Evolutionary conservation across 2,797 vertebrate genomes (phyloP).

Genomic region (Chiloscyllium punctatum): DNA sequence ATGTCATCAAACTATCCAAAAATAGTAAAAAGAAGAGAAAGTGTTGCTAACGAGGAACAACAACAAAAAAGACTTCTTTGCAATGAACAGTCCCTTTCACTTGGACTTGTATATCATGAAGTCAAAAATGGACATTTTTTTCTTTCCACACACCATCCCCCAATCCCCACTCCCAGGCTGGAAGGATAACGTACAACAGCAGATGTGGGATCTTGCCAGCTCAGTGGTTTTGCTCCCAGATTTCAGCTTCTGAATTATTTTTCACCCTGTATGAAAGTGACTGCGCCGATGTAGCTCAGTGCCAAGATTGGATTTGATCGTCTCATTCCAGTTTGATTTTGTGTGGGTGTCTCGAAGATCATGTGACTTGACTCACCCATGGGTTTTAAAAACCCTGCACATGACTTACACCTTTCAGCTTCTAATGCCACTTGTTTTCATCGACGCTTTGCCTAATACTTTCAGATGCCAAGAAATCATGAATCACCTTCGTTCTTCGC

Average conservation of each 20-base stretch:
- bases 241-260: constrained; percentile 64
- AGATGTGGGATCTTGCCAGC: constrained; percentile 70
- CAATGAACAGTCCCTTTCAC: constrained; percentile 64
- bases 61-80: constrained; percentile 50
- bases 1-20: constrained; percentile 94
- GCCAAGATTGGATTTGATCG: constrained; percentile 55
- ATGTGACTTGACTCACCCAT: constrained; percentile 65
- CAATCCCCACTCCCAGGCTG: constrained; percentile 44
- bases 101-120: constrained; percentile 64
- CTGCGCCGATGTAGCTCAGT: constrained; percentile 65
- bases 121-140: constrained; percentile 45
- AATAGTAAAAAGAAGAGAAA: constrained; percentile 98
- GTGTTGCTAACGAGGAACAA: constrained; percentile 76
- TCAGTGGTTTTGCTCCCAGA: constrained; percentile 78
- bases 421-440: constrained; percentile 54
- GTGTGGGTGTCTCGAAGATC: constrained; percentile 51
- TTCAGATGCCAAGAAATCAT: constrained; percentile 63
- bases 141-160: constrained; percentile 39
- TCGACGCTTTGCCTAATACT: constrained; percentile 58
- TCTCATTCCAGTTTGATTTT: constrained; percentile 43
- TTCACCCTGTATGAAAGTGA: constrained; percentile 71
- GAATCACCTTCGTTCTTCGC: constrained; percentile 43
- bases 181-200: constrained; percentile 66
- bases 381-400: constrained; percentile 56
- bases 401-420: constrained; percentile 65